Evolutionary conservation across 1,140 invertebrate genomes (phyloP), one percentile per base, ranked within the genome.

Genomic region (Drosophila nannoptera): DNA sequence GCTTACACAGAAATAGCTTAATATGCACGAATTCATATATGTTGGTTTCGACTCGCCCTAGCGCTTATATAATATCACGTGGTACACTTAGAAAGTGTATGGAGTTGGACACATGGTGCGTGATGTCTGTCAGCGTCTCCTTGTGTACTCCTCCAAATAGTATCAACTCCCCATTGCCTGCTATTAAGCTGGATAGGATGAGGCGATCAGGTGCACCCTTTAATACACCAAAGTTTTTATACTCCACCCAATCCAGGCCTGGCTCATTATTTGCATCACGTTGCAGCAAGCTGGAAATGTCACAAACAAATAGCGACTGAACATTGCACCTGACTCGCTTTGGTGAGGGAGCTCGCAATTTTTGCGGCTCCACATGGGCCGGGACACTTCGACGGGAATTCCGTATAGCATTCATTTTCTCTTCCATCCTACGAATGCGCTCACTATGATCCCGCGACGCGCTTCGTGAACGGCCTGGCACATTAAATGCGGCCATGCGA

Each of bases 71-170:
- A 81, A 94, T 91, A 91, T 94, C 93, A 88, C 91, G 92, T 36
- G 94, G 94, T 52, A 94, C 92, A 83, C 93, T 93, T 64, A 96
- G 93, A 89, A 96, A 95, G 91, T 95, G 92, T 73, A 96, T 90
- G 71, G 94, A 93, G 90, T 96, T 96, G 43, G 94, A 95, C 73
- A 95, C 95, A 89, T 94, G 90, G 89, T 92, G 91, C 69, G 90
- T 91, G 75, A 71, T 88, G 80, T 75, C 90, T 69, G 83, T 90
- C 65, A 89, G 91, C 88, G 90, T 91, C 88, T 96, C 94, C 89
- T 96, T 96, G 73, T 95, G 93, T 61, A 98, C 95, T 55, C 97
- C 97, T 11, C 97, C 97, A 92, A 99, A 99, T 90, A 99, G 94
- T 49, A 99, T 95, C 11, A 99, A 89, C 91, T 99, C 97, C 14